These are phyloP conservation scores for Chironomus tentans DNA, from an alignment of 2,888 invertebrate species.

Conservation along the genomic window DNA sequence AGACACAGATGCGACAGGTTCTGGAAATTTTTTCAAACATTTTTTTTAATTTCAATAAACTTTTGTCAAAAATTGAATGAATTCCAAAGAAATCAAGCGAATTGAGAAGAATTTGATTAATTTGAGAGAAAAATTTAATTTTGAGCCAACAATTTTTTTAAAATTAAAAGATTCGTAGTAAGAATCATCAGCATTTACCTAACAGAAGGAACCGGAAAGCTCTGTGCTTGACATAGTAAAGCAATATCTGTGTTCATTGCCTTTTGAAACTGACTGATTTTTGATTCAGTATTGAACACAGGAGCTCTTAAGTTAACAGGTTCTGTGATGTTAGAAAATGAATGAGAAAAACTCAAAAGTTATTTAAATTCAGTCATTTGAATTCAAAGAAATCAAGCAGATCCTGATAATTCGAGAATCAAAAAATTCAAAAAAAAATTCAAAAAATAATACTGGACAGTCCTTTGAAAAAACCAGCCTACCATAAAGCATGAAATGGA, in stretches of 20 bases:
- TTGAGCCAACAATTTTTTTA: too few species aligned
- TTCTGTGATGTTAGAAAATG: constrained; percentile 43
- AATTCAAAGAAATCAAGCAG: too few species aligned
- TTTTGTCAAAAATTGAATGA: neutral
- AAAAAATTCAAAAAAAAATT: too few species aligned
- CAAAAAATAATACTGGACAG: too few species aligned
- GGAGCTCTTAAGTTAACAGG: constrained; percentile 59
- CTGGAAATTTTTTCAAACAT: constrained; percentile 36
- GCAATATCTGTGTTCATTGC: constrained; percentile 48
- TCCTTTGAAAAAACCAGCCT: too few species aligned
- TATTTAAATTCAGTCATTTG: too few species aligned
- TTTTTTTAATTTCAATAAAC: too few species aligned
- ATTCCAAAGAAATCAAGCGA: neutral
- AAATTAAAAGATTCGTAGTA: neutral
- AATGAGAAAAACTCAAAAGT: too few species aligned
- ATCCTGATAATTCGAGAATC: too few species aligned
- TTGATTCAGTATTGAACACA: constrained; percentile 55
- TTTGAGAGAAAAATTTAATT: neutral
- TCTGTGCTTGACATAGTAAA: constrained; percentile 61
- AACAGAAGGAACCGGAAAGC: constrained; percentile 58
- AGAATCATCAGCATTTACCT: too few species aligned
- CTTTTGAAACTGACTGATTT: constrained; percentile 51
- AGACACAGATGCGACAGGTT: constrained; percentile 58
- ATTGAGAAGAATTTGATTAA: neutral
- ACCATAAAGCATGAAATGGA: too few species aligned